phyloP scores from a whole-genome alignment of 2,888 invertebrate genomes.

The Eutolmus rufibarbis region DNA sequence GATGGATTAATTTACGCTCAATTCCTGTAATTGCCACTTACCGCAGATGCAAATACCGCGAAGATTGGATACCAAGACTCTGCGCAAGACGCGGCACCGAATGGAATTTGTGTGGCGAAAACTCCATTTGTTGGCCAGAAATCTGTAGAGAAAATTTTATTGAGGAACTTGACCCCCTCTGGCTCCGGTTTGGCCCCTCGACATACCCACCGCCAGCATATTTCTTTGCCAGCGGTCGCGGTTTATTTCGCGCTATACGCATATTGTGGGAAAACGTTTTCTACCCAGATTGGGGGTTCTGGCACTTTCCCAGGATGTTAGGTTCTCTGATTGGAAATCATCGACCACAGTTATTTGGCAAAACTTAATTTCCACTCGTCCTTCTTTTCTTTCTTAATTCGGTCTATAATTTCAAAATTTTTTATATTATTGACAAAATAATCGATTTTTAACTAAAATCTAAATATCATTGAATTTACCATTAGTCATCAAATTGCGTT shows the following conservation, averaged over 20 bases:
- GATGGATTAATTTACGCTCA: slow-evolving; percentile 21
- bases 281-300: background rate
- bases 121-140: background rate
- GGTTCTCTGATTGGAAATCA: background rate
- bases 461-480: too few species aligned
- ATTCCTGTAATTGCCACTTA: slow-evolving; percentile 12
- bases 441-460: too few species aligned
- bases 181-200: background rate
- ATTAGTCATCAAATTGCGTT: too few species aligned
- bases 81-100: background rate
- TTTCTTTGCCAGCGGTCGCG: background rate
- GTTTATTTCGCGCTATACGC: background rate
- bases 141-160: background rate
- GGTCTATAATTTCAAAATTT: background rate
- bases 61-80: background rate
- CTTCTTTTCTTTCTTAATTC: background rate
- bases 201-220: background rate
- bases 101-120: background rate
- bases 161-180: background rate
- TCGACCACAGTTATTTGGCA: background rate
- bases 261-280: background rate
- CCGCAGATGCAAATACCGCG: slow-evolving; percentile 21
- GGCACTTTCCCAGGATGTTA: background rate
- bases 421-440: background rate
- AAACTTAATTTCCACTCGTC: background rate